Percentiles rank a stretch among this genome's conserved stretches.
phyloP scores from a whole-genome alignment of 1,140 invertebrate species.

The Plectus sambesii region DNA sequence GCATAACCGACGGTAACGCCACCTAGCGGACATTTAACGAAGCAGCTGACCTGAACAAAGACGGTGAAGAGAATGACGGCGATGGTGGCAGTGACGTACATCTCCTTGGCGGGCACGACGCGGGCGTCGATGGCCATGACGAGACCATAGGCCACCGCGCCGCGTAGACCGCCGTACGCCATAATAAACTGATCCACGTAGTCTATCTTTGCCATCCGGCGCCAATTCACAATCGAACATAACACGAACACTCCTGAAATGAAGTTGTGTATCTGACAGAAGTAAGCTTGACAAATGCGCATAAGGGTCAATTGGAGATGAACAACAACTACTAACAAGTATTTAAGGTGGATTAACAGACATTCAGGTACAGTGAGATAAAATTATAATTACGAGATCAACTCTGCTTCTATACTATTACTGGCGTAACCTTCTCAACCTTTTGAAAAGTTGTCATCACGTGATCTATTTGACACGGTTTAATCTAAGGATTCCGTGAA shows the following conservation, averaged over 20 bases:
- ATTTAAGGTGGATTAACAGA: constrained; percentile 1
- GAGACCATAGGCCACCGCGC: constrained; percentile 35
- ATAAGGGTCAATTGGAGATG: too few species aligned
- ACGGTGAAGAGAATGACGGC: constrained; percentile 97
- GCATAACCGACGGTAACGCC: constrained; percentile 43
- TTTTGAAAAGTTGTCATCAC: too few species aligned
- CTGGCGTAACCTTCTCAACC: too few species aligned
- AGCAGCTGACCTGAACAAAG: constrained; percentile 63
- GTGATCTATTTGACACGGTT: too few species aligned
- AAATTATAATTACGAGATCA: too few species aligned
- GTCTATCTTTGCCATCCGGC: constrained; percentile 31
- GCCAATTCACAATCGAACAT: constrained; percentile 29
- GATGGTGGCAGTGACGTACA: constrained; percentile 95
- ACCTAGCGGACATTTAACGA: constrained; percentile 30
- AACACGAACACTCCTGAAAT: constrained; percentile 28
- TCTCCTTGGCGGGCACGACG: constrained; percentile 52
- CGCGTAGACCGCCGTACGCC: constrained; percentile 39
- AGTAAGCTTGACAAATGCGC: too few species aligned
- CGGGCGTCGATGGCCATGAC: constrained; percentile 64
- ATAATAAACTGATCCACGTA: constrained; percentile 40
- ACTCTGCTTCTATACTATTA: too few species aligned
- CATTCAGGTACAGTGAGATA: not conserved
- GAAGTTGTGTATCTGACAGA: too few species aligned
- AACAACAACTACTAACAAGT: too few species aligned
- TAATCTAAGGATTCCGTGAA: too few species aligned